Evolutionary conservation across 1,140 invertebrate species (phyloP).

Genomic region (Drosophila nebulosa): DNA sequence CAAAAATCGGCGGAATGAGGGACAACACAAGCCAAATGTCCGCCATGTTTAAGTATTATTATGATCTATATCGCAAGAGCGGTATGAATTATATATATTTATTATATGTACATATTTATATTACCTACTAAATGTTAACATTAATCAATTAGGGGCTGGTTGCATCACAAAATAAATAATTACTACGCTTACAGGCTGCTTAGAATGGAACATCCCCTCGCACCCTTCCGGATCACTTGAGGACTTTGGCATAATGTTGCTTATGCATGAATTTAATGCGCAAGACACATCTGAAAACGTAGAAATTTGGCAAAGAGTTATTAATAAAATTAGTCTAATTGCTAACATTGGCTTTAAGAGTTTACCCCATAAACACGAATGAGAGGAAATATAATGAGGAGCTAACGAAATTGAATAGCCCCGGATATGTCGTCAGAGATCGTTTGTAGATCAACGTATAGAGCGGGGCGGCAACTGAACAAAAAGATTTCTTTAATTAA

Average conservation of each 20-base stretch:
- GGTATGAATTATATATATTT: background rate
- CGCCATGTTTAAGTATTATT: slow-evolving; percentile 20
- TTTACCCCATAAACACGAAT: slow-evolving; percentile 82
- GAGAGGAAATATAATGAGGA: slow-evolving; percentile 78
- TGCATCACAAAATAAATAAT: slow-evolving; percentile 52
- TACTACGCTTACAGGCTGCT: slow-evolving; percentile 2
- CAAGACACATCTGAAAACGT: slow-evolving; percentile 53
- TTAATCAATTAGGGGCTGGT: slow-evolving; percentile 40
- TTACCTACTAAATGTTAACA: slow-evolving; percentile 26
- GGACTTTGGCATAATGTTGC: slow-evolving; percentile 66
- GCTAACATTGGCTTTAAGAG: background rate
- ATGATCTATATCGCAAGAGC: background rate
- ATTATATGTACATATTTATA: background rate
- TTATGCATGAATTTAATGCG: slow-evolving; percentile 66
- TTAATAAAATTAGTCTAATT: background rate
- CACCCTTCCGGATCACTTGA: slow-evolving; percentile 44
- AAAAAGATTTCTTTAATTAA: slow-evolving; percentile 30
- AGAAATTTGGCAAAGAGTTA: slow-evolving; percentile 22
- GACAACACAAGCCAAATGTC: background rate
- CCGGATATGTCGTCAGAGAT: slow-evolving; percentile 82
- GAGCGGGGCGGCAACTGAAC: slow-evolving; percentile 82
- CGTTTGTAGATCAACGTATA: slow-evolving; percentile 85
- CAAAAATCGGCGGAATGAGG: background rate
- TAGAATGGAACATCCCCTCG: too few species aligned
- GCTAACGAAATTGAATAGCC: slow-evolving; percentile 83